Evolutionary conservation across 2,888 invertebrate species (phyloP), one percentile per base, ranked within the genome.

Genomic region (Andrena chrysosceles): DNA sequence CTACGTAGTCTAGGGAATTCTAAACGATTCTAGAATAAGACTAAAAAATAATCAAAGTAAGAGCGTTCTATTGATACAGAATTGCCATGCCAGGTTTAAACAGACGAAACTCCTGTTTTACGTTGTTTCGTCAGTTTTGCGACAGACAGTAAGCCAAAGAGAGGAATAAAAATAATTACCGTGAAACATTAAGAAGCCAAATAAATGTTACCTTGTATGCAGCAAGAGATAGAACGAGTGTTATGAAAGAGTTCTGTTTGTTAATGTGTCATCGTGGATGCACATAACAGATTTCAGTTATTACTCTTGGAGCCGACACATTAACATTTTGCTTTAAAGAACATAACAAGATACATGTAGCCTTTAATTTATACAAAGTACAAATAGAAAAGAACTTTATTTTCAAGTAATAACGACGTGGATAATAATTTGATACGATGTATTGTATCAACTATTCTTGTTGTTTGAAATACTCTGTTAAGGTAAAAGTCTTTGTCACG

Each of bases 31-130:
- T 42, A 4, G 42, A 13, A 4, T 13, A 13, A 42, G 42, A 42
- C 13, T 42, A 6, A 54, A 42, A 72, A 59, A 68, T 78, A 75
- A 78, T 75, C 75, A 83, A 83, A 83, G 75, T 71, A 70, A 33
- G 7, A 3, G 8, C 23, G 0, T 6, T n/a, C 2, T 20, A 23
- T 33, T 3, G n/a, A 16, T 29, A 49, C n/a, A 49, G 10, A 26
- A 8, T 49, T 35, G 29, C 10, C 68, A 59, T 74, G 69, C 73
- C 48, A 54, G 54, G 26, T 54, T 59, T 49, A 10, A 49, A 8
- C 2, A 29, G 29, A 49, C 35, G n/a, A 49, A 31, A 59, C 56
- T 23, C 23, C 4, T 20, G 5, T 33, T 64, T 33, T 52, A 56
- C 71, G 48, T 16, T 16, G 31, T 23, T 31, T 42, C 29, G 3